phyloP scores from a whole-genome alignment of 2,113 vertebrate genomes.

The Mustelus asterias region DNA sequence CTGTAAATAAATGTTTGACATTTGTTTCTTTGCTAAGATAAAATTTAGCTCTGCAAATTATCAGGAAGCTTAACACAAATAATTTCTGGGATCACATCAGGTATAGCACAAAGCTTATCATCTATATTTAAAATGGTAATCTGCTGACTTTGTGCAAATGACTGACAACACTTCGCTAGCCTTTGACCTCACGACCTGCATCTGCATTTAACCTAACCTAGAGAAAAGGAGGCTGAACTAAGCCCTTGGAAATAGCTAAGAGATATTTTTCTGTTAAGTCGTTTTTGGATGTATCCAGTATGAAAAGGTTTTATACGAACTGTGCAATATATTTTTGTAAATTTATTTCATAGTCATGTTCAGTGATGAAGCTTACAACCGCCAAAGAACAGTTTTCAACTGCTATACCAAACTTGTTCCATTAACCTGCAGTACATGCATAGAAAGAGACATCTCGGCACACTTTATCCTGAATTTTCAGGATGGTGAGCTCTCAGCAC shows the following conservation, averaged over 20 bases:
- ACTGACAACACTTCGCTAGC: not conserved
- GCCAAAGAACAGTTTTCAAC: not conserved
- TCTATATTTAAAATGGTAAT: conserved; percentile 9
- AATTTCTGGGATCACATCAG: not conserved
- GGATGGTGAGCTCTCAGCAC: too few species aligned
- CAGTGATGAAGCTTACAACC: not conserved
- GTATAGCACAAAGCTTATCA: not conserved
- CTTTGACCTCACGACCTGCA: not conserved
- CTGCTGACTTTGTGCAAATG: not conserved
- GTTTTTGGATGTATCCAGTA: not conserved
- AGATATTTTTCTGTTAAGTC: not conserved
- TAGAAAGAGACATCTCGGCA: not conserved
- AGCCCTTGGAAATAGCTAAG: not conserved
- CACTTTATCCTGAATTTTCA: not conserved
- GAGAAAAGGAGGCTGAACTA: not conserved
- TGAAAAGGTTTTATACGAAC: not conserved
- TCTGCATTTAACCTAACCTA: not conserved
- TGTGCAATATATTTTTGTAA: not conserved
- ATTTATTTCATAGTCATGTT: not conserved
- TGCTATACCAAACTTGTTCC: not conserved
- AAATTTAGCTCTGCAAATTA: not conserved
- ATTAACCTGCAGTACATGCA: not conserved
- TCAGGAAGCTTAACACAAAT: not conserved
- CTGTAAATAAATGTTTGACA: not conserved
- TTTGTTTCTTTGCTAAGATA: not conserved